Base-by-base conservation (phyloP, 2,113 vertebrate genomes). In the Acanthisitta chloris region DNA sequence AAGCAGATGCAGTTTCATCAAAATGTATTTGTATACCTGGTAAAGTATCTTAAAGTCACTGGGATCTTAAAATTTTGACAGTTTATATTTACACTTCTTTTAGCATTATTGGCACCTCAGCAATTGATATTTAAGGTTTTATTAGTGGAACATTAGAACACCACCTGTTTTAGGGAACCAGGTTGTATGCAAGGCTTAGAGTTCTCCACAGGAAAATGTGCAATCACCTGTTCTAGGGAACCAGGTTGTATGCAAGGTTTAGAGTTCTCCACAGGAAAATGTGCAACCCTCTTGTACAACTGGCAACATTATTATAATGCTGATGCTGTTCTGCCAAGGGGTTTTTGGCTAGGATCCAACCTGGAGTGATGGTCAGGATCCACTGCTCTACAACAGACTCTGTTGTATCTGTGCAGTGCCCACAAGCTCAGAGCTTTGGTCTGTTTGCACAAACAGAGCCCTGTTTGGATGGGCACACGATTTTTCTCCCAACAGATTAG, bases 71-170 rank as follows among this genome's bases (percentile, higher is more conserved):
- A 57, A 66, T 55, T 61, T 82, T 49, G 25, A 45, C 42, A 49
- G 12, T 65, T 76, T 46, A 17, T 52, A 23, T 64, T 86, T 69
- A 65, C 3, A 2, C 85, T 79, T 85, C 61, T 87, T 79, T 65
- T 77, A 84, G 34, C 31, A 38, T 45, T 15, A 26, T 8, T 67
- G 52, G 12, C 20, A 67, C 31, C 61, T 54, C 34, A 96, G 70
- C 10, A 77, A 52, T 4, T 88, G 46, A 70, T 96, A 93, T 74
- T 74, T 90, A 92, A 94, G 92, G 51, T 83, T 95, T 97, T 78
- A 46, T 94, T 92, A 91, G 90, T 88, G 54, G 77, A 40, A 66
- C 17, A 28, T 31, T 88, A 58, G 77, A 93, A 66, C 26, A 40
- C 1, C 3, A 3, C 4, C 4, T 73, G 10, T 71, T 36, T 38